Base-by-base conservation (phyloP, 2,888 invertebrate species). In the Plebejus melissa region DNA sequence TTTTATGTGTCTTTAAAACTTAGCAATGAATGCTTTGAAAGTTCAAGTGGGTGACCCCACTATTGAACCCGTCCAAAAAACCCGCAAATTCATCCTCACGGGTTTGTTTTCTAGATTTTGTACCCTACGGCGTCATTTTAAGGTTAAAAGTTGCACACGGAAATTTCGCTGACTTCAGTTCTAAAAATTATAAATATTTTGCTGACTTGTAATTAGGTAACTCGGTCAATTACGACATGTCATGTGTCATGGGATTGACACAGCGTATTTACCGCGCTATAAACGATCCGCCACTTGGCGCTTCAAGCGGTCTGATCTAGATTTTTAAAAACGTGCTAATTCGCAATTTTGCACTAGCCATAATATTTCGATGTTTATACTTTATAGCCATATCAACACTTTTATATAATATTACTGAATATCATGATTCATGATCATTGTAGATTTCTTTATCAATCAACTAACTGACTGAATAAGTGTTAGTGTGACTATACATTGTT, bases 211-310 rank as follows among this genome's bases (percentile, higher is more conserved):
- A 65, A 65, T 65, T 76, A 54, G 57, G 41, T 65, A 74, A 75
- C 71, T 75, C 74, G 69, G 69, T 74, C 69, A 75, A 75, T 77
- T 74, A 54, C 50, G 38, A 65, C 50, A 65, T 36, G 65, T 16
- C 32, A 65, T 65, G 65, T 16, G 16, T 36, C 32, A 65, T 65
- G 16, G 65, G 32, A 16, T 65, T 65, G 65, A 65, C 65, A 65
- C 65, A 65, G 65, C 65, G 5, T 65, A 32, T 65, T 80, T 81
- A 80, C 81, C 80, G 70, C 72, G 32, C 5, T 65, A 16, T 65
- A 65, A 65, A 65, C 65, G 65, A 13, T 32, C 13, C 65, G 32
- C 65, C 9, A 65, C 65, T 65, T 65, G 5, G 13, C 65, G 11
- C 32, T 65, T 65, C 4, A 65, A 65, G 65, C 32, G 4, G 65